These are phyloP conservation scores for Epistrophe grossulariae DNA, from an alignment of 2,888 invertebrate genomes.

Conservation along the genomic window DNA sequence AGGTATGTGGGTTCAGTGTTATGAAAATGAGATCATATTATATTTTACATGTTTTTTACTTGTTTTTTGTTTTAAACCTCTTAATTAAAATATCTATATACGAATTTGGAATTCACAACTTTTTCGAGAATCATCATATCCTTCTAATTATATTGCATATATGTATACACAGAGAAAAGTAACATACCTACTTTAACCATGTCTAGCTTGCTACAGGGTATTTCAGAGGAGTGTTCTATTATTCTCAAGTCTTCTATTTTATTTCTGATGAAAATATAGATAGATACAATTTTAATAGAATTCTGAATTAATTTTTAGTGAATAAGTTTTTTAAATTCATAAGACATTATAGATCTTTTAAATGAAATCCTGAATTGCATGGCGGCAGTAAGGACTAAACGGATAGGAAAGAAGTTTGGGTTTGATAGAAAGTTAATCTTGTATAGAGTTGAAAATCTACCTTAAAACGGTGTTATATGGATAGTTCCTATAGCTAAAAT, in stretches of 20 bases:
- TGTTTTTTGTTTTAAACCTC: slow-evolving; percentile 20
- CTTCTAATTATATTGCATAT: neutral
- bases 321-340: no score
- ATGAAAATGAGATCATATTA: slow-evolving; percentile 9
- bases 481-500: no score
- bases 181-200: neutral
- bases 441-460: no score
- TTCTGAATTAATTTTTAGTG: neutral
- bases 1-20: neutral
- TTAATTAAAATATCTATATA: slow-evolving; percentile 15
- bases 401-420: no score
- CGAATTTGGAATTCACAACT: slow-evolving; percentile 3
- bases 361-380: no score
- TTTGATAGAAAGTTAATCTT: no score
- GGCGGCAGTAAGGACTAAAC: no score
- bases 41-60: neutral
- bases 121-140: slow-evolving; percentile 6
- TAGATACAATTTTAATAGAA: no score
- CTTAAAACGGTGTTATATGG: no score
- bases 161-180: neutral
- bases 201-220: neutral
- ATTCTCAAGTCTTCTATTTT: neutral
- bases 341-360: no score
- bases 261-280: no score
- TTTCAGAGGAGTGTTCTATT: neutral